These are phyloP conservation scores for Oxyruncus cristatus DNA, from an alignment of 2,113 vertebrate genomes.

Conservation along the genomic window DNA sequence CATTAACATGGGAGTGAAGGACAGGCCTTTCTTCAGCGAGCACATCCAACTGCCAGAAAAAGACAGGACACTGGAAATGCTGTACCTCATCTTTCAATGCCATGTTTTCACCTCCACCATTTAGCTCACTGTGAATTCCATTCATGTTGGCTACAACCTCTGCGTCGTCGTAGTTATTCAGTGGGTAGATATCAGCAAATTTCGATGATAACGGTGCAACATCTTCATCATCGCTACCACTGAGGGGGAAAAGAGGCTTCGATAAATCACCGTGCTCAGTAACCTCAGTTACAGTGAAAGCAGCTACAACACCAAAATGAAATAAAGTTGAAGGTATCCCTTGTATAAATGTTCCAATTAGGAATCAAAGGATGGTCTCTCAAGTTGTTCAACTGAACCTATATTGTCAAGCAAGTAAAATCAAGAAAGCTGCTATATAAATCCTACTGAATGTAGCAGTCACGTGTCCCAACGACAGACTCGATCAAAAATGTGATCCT, in stretches of 20 bases:
- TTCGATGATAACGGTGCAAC: constrained; percentile 87
- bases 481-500: neutral
- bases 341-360: neutral
- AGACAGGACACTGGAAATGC: neutral
- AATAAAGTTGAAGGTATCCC: neutral
- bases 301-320: neutral
- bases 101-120: constrained; percentile 83
- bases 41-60: neutral
- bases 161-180: constrained; percentile 84
- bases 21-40: neutral
- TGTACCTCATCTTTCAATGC: constrained; percentile 86
- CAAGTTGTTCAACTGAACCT: neutral
- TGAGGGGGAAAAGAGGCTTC: constrained; percentile 44
- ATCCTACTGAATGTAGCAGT: neutral
- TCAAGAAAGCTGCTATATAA: neutral
- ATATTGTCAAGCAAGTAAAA: neutral
- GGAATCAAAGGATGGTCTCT: neutral
- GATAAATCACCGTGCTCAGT: neutral
- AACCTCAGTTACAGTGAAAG: neutral
- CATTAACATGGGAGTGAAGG: neutral
- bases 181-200: constrained; percentile 88
- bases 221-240: constrained; percentile 87
- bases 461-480: neutral
- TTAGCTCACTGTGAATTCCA: constrained; percentile 85
- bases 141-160: constrained; percentile 85